Evolutionary conservation across 2,888 invertebrate species (phyloP), one percentile per base, ranked within the genome.

Genomic region (Ctena decussata): DNA sequence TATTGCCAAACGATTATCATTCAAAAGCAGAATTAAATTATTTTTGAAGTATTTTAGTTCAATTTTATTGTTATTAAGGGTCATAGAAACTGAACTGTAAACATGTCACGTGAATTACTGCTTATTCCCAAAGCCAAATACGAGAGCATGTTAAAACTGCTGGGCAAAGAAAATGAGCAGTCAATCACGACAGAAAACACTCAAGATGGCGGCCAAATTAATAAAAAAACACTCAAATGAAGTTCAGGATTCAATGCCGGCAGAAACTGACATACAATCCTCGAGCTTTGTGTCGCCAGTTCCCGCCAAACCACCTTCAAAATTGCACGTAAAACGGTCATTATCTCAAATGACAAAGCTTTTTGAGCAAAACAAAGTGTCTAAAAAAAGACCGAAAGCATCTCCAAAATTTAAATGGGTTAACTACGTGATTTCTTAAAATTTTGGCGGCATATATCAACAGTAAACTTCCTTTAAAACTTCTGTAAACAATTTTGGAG

Each of bases 61-160:
- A 12, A 35, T 75, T 37, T 53, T 57, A 32, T 32, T 57, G 37
- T 57, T 75, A 5, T 18, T 53, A 5, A 37, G 11, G 49, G 15
- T 21, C 27, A 57, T 49, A n/a, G 11, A 27, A 24, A 21, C 1
- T 24, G 27, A 49, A 53, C 35, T 49, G n/a, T 73, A 32, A 46
- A 12, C 27, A 74, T 74, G 74, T 46, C 74, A 6, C 24, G 49
- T 30, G 74, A 75, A 37, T 57, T 75, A n/a, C 57, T 75, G 0
- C 53, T 75, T 2, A n/a, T 75, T 57, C 57, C 75, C 11, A 75
- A 75, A 53, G 32, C 21, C 1, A 75, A 75, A 35, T 75, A 75
- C 37, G 75, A 75, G 0, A 49, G 5, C 15, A 35, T 75, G 37
- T 21, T 37, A 32, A 57, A 57, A 53, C 15, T 15, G 41, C 6